Percentiles rank a stretch among this genome's conserved stretches.
Evolutionary conservation across 2,888 invertebrate species (phyloP).

Genomic region (Tromatobia lineatoria): DNA sequence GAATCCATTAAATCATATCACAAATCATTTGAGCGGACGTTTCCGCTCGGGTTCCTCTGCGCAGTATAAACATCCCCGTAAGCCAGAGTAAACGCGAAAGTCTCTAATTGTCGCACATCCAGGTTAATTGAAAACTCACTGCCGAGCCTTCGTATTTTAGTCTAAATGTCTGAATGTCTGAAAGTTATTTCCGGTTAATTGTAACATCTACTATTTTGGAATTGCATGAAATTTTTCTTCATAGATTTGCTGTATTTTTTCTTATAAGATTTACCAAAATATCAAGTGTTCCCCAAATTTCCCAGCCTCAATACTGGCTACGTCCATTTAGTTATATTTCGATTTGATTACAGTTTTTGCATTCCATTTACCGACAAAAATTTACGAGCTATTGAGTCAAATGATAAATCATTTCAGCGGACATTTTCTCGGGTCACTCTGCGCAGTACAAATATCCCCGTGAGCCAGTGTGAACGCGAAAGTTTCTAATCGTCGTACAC

Average conservation of each 20-base stretch:
- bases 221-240: neutral
- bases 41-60: neutral
- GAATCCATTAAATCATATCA: neutral
- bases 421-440: neutral
- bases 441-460: neutral
- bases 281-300: too few relatives aligned
- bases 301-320: too few relatives aligned
- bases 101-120: slow-evolving; percentile 9
- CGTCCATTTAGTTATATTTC: too few relatives aligned
- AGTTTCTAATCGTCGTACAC: slow-evolving; percentile 9
- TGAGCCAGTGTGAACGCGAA: slow-evolving; percentile 1
- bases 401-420: neutral
- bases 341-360: neutral
- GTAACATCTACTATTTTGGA: neutral
- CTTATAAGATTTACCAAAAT: too few relatives aligned
- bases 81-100: slow-evolving; percentile 3
- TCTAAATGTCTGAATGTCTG: neutral
- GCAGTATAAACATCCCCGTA: neutral
- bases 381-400: neutral
- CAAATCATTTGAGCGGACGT: neutral
- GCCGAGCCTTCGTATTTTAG: slow-evolving; percentile 11
- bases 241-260: too few relatives aligned
- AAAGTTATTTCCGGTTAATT: neutral
- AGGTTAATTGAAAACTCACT: slow-evolving; percentile 10
- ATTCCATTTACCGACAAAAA: neutral